Base-by-base conservation (phyloP, 2,113 vertebrate genomes). In the Hemicordylus capensis region DNA sequence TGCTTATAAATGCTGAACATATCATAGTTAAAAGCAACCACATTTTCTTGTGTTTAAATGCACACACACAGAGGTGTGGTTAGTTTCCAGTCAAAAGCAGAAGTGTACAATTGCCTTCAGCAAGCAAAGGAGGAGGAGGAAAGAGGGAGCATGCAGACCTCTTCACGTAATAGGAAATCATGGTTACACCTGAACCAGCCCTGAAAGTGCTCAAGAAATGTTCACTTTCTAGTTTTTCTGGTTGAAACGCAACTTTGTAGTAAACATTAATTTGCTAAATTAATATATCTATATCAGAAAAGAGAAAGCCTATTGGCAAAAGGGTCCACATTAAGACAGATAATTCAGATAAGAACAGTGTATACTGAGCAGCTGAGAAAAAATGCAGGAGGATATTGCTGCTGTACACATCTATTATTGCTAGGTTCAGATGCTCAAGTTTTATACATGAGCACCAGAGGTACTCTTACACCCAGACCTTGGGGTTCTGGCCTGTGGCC, bases 121-220 rank as follows among this genome's bases (percentile, higher is more conserved):
- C 48, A 51, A n/a, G n/a, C n/a, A n/a, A n/a, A n/a, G n/a, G n/a
- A n/a, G 12, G 48, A 51, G 48, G 48, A 51, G 12, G 48, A 51
- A 6, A 51, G 48, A 12, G 48, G 48, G 12, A 51, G 12, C 12
- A 12, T 51, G 48, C 48, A 51, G n/a, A n/a, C n/a, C n/a, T n/a
- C n/a, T 9, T 54, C 17, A 54, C 17, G 51, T 54, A 54, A 17
- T 54, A 17, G 51, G 12, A 54, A 54, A 54, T 17, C 51, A 54
- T 54, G 51, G 10, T 54, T 54, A 54, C 12, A 14, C 17, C 51
- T 54, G 51, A 51, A 12, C 48, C 91, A 90, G 46, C 80, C 79
- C 88, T 85, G 78, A 91, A 81, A 90, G 81, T 88, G 78, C 2
- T 0, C 51, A 85, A 93, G 88, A 89, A 92, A 86, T 59, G n/a